Conservation (phyloP, 1,140 invertebrate species). For the Carposina sasakii region DNA sequence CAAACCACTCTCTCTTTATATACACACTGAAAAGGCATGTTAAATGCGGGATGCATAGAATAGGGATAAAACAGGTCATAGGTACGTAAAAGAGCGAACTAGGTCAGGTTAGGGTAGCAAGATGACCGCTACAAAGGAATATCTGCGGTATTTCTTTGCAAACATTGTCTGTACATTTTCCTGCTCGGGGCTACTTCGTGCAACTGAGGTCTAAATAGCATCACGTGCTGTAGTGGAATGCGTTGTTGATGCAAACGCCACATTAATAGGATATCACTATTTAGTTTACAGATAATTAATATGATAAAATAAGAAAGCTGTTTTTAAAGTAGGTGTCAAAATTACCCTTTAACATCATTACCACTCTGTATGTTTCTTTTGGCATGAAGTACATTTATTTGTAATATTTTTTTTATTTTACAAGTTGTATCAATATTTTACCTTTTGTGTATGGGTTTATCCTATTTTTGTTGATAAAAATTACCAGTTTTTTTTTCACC, state of each 20-base stretch:
- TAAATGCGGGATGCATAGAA: slow-evolving; percentile 6
- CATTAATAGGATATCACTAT: slow-evolving; percentile 42
- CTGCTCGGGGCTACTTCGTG: slow-evolving; percentile 47
- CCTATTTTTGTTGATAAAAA: slow-evolving; percentile 21
- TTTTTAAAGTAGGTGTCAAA: no score
- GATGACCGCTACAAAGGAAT: slow-evolving; percentile 39
- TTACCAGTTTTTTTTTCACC: slow-evolving; percentile 25
- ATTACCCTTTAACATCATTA: no score
- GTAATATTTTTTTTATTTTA: no score
- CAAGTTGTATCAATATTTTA: no score
- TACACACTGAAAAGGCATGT: no score
- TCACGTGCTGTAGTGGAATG: slow-evolving; percentile 62
- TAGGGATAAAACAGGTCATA: slow-evolving; percentile 48
- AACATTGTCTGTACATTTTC: slow-evolving; percentile 17
- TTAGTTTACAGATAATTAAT: no score
- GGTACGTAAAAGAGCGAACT: slow-evolving; percentile 38
- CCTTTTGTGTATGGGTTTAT: no score
- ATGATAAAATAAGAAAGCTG: no score
- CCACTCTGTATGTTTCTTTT: no score
- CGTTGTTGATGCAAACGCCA: slow-evolving; percentile 54
- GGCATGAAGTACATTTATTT: no score
- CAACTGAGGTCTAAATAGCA: slow-evolving; percentile 53
- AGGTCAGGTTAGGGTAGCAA: slow-evolving; percentile 49
- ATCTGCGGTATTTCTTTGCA: slow-evolving; percentile 29
- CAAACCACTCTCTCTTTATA: no score